These are phyloP conservation scores for Bursaphelenchus okinawaensis DNA, from an alignment of 2,888 invertebrate genomes.

Conservation along the genomic window DNA sequence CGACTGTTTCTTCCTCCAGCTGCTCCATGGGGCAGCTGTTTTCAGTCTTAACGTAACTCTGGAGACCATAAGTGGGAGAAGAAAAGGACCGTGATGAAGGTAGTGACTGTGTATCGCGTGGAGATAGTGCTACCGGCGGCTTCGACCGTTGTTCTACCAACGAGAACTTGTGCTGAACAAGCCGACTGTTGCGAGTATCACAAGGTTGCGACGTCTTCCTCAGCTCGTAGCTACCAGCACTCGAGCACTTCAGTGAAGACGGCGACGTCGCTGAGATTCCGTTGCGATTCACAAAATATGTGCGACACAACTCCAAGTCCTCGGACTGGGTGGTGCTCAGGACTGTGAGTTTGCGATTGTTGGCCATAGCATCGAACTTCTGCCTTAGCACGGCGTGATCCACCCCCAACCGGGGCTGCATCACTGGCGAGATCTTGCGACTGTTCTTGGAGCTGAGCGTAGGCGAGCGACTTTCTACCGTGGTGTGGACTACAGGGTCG, in stretches of 20 bases:
- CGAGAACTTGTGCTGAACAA: conserved; percentile 11
- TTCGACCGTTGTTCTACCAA: conserved; percentile 2
- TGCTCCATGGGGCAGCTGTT: not conserved
- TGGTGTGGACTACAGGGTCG: not conserved
- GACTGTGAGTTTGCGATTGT: not conserved
- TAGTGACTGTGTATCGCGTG: not conserved
- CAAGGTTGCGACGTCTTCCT: not conserved
- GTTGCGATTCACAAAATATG: not conserved
- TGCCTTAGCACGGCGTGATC: not conserved
- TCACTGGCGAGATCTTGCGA: conserved; percentile 27
- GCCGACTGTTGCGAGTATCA: not conserved
- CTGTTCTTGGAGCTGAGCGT: conserved; percentile 21
- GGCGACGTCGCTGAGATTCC: not conserved
- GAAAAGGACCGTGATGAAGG: not conserved
- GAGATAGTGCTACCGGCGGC: not conserved
- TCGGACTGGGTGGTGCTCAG: not conserved
- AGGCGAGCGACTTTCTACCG: conserved; percentile 17
- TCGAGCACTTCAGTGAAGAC: not conserved
- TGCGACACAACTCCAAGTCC: not conserved
- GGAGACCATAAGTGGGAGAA: not conserved
- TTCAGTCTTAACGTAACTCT: not conserved
- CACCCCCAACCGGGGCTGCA: conserved; percentile 10
- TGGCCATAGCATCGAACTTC: not conserved
- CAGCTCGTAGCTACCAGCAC: too few relatives aligned
- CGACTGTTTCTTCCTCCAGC: not conserved